Evolutionary conservation across 2,888 invertebrate species (phyloP), one percentile per base, ranked within the genome.

Genomic region (Octodonta nipae): DNA sequence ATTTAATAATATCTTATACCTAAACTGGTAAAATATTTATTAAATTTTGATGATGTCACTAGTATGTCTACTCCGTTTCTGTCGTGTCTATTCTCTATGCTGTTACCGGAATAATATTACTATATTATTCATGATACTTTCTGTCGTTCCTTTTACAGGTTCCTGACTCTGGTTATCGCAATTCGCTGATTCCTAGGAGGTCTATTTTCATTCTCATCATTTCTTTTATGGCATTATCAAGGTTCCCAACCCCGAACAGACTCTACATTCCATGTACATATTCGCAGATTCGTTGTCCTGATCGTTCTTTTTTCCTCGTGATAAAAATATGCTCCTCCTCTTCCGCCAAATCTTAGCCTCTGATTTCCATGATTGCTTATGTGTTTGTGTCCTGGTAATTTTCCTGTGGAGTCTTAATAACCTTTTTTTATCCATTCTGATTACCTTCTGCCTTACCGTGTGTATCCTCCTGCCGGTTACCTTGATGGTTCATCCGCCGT

Each of bases 381-480:
- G 16, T 30, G 2, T 30, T 10, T 10, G 3, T 30, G 20, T 17
- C 4, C 7, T 17, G 30, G 20, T 17, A 3, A 10, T 10, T 30
- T 16, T 30, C 30, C 30, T 30, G 30, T 16, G 30, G 30, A 30
- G 17, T 30, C 30, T 17, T 28, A 4, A 28, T 28, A 15, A 13
- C 14, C 28, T 28, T 13, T 28, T 5, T n/a, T 28, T 7, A n/a
- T n/a, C n/a, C n/a, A n/a, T n/a, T n/a, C n/a, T n/a, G n/a, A n/a
- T n/a, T 28, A 13, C 28, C 28, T 15, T 13, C 14, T 28, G 13
- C 28, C 28, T 28, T 28, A 6, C n/a, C 6, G n/a, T 7, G 10
- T 22, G 22, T 22, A 22, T 22, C 22, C 4, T 22, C 22, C 22
- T 22, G 22, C 22, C 22, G 22, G n/a, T 22, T n/a, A 4, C 22